Base-by-base conservation (phyloP, 1,140 invertebrate genomes). In the Eurosta solidaginis region DNA sequence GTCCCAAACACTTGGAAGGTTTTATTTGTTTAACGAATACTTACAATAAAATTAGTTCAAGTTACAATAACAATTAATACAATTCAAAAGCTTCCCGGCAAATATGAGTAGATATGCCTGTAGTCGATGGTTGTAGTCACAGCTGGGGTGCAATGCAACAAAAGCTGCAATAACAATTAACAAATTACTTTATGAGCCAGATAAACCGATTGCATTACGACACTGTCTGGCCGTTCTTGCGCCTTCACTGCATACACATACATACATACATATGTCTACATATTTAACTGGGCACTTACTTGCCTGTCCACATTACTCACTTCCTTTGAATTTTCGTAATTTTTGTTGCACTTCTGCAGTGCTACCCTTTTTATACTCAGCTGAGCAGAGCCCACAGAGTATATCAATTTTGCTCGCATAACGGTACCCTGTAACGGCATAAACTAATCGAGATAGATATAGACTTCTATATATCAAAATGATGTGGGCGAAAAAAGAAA, bases 131-230 rank as follows among this genome's bases (percentile, higher is more conserved):
- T 33, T 27, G 36, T 9, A 40, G 59, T 40, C 33, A 68, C 59
- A 68, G 59, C 59, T 68, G 59, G 17, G n/a, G 33, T n/a, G n/a
- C n/a, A n/a, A 40, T 68, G 7, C 6, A 40, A 40, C 14, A 68
- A 68, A 20, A 10, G 59, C 59, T n/a, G 59, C n/a, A 40, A 68
- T 68, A 68, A 42, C 33, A 68, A 68, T 68, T 68, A 68, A 33
- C 17, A 68, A 9, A 68, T 68, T 68, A 68, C 33, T 68, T 68
- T 68, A 68, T 68, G 59, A 68, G 22, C n/a, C 2, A 59, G 33
- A 59, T 29, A 14, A 47, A 47, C 12, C 9, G 12, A 29, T 36
- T 59, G 54, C 29, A 29, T 59, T 59, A 59, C 54, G 27, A 59
- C 29, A n/a, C 4, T 54, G 50, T 25, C 54, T 59, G 10, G 20